phyloP scores from a whole-genome alignment of 2,888 invertebrate species.

The Falcaria lacertinaria region DNA sequence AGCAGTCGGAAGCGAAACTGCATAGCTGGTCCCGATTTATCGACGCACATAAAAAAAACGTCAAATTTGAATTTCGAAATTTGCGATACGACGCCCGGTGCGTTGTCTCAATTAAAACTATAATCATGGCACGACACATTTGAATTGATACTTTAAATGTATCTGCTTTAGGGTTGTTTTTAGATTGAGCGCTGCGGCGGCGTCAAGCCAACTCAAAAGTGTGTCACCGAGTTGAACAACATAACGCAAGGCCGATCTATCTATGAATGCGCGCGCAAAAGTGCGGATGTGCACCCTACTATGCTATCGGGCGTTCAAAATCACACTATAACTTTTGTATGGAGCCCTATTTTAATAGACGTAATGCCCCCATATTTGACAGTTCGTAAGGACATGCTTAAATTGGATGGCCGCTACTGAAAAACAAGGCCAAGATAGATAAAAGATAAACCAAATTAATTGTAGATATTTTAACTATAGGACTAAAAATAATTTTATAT shows the following conservation, averaged over 20 bases:
- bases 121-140: conserved; percentile 13
- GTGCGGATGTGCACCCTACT: conserved; percentile 59
- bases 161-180: conserved; percentile 37
- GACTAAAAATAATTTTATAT: too few relatives aligned
- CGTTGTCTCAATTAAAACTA: conserved; percentile 57
- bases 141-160: conserved; percentile 16
- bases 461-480: too few relatives aligned
- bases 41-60: conserved; percentile 39
- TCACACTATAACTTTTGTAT: conserved; percentile 15
- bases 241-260: conserved; percentile 73
- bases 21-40: neutral
- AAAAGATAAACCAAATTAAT: too few relatives aligned
- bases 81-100: conserved; percentile 55
- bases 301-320: conserved; percentile 12
- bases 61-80: conserved; percentile 61
- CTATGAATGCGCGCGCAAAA: conserved; percentile 70
- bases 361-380: too few relatives aligned
- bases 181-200: conserved; percentile 43
- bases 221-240: conserved; percentile 77
- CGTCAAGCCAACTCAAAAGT: conserved; percentile 76
- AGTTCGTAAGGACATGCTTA: too few relatives aligned
- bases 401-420: neutral
- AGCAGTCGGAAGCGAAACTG: neutral
- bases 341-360: too few relatives aligned
- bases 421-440: neutral